Evolutionary conservation across 2,797 vertebrate species (phyloP), one percentile per base, ranked within the genome.

Genomic region (Phyllotis vaccarum): DNA sequence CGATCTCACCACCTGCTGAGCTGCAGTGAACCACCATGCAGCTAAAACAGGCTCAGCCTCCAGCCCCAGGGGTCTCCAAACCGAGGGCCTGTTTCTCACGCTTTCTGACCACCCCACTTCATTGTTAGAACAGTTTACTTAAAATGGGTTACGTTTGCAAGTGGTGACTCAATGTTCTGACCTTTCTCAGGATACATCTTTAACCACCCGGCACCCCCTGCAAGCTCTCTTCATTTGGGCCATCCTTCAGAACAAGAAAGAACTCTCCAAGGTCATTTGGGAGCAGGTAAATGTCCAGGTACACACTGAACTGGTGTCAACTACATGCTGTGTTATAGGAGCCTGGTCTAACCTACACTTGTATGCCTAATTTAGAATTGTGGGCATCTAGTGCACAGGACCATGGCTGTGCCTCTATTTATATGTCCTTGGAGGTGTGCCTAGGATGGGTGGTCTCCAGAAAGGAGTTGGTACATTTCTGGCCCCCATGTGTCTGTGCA

Each of bases 161-260:
- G 7, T 2, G 9, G 88, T 97, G 93, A 98, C 40, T n/a, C 8
- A 0, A 2, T 58, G 7, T 72, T 91, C 96, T 81, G 8, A 31
- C 58, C 91, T 22, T 95, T 97, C 68, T 92, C 97, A 99, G 98
- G 98, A 99, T 6, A 97, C 98, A 11, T 98, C 98, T 86, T 98
- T 98, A 34, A 98, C 98, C 52, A 98, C 98, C 7, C 98, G 98
- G 79, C 98, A 99, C 37, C 99, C 99, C 0, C 74, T 99, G 93
- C 98, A 99, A 89, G 98, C 98, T 8, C 98, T 99, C n/a, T 99
- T 99, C 95, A 99, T 99, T 96, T 99, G 99, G 99, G 98, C 99
- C 60, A 96, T 99, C 91, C 98, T 99, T 91, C 99, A 99, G 97
- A 99, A 99, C 96, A 99, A 99, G 97, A 98, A 98, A 87, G 98